Evolutionary conservation across 53 echinoderm and acorn worm genomes (phyloP).

Genomic region (Astropecten irregularis): DNA sequence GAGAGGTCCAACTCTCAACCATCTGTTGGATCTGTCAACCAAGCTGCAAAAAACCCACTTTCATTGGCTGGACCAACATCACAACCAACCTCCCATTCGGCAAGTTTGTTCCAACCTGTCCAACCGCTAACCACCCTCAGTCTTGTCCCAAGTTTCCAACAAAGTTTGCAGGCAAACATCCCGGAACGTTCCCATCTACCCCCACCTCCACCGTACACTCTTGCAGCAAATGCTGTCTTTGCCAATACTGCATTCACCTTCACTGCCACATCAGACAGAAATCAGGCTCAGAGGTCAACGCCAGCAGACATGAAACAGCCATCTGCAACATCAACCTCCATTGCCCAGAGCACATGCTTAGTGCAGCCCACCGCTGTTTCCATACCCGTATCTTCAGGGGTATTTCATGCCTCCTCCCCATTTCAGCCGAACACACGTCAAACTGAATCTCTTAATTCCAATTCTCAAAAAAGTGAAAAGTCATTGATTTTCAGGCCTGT

Average conservation of each 20-base stretch:
- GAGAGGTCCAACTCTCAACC: constrained; percentile 5
- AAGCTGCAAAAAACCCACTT: background rate
- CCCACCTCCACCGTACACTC: constrained; percentile 47
- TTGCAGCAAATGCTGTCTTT: constrained; percentile 21
- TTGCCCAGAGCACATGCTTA: background rate
- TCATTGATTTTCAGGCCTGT: constrained; percentile 7
- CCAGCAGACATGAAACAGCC: constrained; percentile 29
- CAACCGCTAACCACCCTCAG: background rate
- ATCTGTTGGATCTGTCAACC: background rate
- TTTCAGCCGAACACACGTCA: background rate
- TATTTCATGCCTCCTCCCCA: background rate
- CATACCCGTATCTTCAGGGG: constrained; percentile 15
- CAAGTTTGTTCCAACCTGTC: constrained; percentile 31
- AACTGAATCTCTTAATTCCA: background rate
- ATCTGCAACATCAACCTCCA: background rate
- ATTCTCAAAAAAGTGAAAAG: constrained; percentile 20
- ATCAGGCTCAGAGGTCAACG: background rate
- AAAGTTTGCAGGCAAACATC: constrained; percentile 51
- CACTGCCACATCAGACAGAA: background rate
- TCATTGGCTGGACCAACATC: background rate
- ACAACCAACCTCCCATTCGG: background rate
- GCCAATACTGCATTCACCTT: constrained; percentile 40
- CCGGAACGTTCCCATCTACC: background rate
- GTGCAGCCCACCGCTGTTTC: constrained; percentile 34
- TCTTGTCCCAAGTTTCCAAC: constrained; percentile 32